Conservation (phyloP, 1,140 invertebrate species). For the Uloborus diversus region DNA sequence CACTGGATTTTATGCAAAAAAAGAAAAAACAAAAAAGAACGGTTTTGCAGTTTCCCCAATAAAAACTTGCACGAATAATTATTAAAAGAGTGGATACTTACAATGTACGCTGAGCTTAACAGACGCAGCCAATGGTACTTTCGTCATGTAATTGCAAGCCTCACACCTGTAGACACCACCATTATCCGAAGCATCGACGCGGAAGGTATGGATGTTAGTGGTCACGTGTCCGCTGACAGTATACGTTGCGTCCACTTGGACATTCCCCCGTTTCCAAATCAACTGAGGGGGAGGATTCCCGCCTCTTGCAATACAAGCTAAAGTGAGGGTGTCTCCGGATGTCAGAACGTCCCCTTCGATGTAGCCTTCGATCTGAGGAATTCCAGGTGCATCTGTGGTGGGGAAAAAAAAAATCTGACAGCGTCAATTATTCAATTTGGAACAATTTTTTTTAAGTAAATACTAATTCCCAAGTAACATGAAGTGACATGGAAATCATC, state of each 20-base stretch:
- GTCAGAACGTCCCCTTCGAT: slow-evolving; percentile 79
- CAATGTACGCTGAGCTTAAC: slow-evolving; percentile 89
- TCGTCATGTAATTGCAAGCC: slow-evolving; percentile 88
- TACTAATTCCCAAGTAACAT: no score
- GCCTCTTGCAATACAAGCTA: slow-evolving; percentile 89
- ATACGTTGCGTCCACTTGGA: slow-evolving; percentile 88
- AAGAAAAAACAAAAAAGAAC: no score
- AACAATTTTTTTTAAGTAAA: no score
- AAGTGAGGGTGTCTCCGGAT: slow-evolving; percentile 83
- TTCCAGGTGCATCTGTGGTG: slow-evolving; percentile 85
- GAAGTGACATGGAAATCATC: no score
- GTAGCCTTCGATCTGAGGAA: slow-evolving; percentile 88
- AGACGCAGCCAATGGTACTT: slow-evolving; percentile 80
- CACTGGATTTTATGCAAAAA: no score
- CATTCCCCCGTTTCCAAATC: slow-evolving; percentile 67
- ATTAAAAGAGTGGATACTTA: no score
- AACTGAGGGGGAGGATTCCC: slow-evolving; percentile 79
- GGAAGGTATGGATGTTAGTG: slow-evolving; percentile 85
- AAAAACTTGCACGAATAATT: no score
- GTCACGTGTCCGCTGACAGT: slow-evolving; percentile 80
- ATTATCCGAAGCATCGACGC: slow-evolving; percentile 87
- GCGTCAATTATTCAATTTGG: no score
- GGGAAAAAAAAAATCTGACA: no score
- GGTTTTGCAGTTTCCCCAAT: no score
- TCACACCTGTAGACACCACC: slow-evolving; percentile 91